Evolutionary conservation across 2,113 vertebrate species (phyloP).

Genomic region (Ammodytes marinus): DNA sequence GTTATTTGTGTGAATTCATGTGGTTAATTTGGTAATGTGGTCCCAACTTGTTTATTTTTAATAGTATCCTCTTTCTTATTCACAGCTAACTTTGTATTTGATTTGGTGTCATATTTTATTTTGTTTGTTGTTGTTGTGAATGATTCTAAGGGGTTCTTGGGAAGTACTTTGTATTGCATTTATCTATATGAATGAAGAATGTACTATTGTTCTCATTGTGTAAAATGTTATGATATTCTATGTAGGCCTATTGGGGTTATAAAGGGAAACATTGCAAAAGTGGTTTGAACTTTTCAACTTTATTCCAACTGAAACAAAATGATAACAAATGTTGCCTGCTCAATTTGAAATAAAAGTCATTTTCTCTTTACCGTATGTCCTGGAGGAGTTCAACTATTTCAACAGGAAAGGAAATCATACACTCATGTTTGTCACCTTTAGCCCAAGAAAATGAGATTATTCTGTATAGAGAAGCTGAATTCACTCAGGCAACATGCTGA

Average conservation of each 20-base stretch:
- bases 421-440: too few species aligned
- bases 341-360: background rate
- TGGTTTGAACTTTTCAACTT: background rate
- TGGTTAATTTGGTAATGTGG: too few species aligned
- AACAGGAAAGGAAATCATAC: background rate
- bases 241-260: background rate
- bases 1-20: too few species aligned
- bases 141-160: background rate
- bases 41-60: too few species aligned
- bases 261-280: background rate
- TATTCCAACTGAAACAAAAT: background rate
- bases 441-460: too few species aligned
- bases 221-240: background rate
- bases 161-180: background rate
- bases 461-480: too few species aligned
- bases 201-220: background rate
- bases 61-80: too few species aligned
- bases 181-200: background rate
- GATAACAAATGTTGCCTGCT: background rate
- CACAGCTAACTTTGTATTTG: too few species aligned
- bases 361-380: background rate
- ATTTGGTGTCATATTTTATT: too few species aligned
- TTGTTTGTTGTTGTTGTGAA: too few species aligned
- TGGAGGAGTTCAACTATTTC: background rate
- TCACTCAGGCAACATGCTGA: too few species aligned